These are phyloP conservation scores for Cuculus canorus DNA, from an alignment of 2,797 vertebrate species.

Conservation along the genomic window DNA sequence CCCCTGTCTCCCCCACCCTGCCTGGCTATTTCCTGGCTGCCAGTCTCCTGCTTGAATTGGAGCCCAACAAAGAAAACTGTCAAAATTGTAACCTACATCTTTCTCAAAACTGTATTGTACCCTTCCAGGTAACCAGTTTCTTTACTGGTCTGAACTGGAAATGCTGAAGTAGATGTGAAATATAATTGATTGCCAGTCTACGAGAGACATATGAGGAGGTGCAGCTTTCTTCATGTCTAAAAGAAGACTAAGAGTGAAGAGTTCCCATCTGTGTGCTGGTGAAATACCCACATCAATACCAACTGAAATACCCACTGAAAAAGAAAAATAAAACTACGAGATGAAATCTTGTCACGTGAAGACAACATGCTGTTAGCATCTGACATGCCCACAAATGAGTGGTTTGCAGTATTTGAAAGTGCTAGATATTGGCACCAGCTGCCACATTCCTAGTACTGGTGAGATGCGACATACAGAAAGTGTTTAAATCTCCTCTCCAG, in stretches of 20 bases:
- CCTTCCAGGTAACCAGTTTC: background rate
- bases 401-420: background rate
- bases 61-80: background rate
- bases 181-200: background rate
- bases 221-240: background rate
- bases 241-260: background rate
- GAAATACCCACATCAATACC: background rate
- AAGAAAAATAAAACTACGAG: background rate
- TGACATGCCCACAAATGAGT: accelerated
- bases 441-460: background rate
- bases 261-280: background rate
- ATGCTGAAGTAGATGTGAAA: background rate
- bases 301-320: too few species aligned
- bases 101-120: background rate
- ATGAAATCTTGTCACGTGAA: background rate
- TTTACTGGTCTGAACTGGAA: background rate
- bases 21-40: background rate
- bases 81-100: background rate
- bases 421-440: background rate
- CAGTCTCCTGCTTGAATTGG: background rate
- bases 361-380: too few species aligned
- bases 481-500: background rate
- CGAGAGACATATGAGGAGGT: background rate
- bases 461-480: background rate
- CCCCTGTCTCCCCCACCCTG: background rate